A percentile compares a stretch with the other conserved stretches of the same genome.
Conservation (phyloP, 2,888 invertebrate genomes). For the Psococerastis gibbosa region DNA sequence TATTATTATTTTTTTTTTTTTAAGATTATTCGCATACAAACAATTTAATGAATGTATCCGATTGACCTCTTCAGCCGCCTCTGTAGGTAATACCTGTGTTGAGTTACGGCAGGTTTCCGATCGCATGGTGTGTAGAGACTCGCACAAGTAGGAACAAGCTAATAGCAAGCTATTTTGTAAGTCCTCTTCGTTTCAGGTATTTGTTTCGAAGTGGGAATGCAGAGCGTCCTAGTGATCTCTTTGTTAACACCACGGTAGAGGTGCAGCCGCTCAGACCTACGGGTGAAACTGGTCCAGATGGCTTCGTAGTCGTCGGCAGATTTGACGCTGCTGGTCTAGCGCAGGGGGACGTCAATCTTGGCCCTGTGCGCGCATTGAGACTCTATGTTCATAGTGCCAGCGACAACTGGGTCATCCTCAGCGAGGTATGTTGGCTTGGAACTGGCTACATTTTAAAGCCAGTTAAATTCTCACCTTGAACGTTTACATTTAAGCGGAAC, state of each 20-base stretch:
- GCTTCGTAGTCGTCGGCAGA: slow-evolving; percentile 49
- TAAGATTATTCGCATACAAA: no score
- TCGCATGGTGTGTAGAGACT: no score
- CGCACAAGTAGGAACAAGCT: no score
- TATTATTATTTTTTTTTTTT: slow-evolving; percentile 6
- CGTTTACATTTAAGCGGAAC: no score
- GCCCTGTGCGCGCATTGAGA: slow-evolving; percentile 48
- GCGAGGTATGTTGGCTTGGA: slow-evolving; percentile 45
- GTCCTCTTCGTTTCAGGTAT: slow-evolving; percentile 40
- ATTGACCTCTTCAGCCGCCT: no score
- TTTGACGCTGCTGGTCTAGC: slow-evolving; percentile 72
- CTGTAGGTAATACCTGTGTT: no score
- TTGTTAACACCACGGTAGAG: slow-evolving; percentile 74
- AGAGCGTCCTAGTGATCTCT: slow-evolving; percentile 73
- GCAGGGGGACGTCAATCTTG: slow-evolving; percentile 45
- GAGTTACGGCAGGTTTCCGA: no score
- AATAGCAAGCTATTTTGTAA: neutral
- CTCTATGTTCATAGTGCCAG: slow-evolving; percentile 63
- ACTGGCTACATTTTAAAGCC: slow-evolving; percentile 2
- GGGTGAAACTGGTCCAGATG: slow-evolving; percentile 39
- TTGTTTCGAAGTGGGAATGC: slow-evolving; percentile 74
- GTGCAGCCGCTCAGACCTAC: slow-evolving; percentile 23
- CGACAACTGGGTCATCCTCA: slow-evolving; percentile 77
- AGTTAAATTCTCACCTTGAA: neutral
- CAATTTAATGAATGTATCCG: no score